phyloP scores from a whole-genome alignment of 1,140 invertebrate genomes.

The Drosophila subobscura region DNA sequence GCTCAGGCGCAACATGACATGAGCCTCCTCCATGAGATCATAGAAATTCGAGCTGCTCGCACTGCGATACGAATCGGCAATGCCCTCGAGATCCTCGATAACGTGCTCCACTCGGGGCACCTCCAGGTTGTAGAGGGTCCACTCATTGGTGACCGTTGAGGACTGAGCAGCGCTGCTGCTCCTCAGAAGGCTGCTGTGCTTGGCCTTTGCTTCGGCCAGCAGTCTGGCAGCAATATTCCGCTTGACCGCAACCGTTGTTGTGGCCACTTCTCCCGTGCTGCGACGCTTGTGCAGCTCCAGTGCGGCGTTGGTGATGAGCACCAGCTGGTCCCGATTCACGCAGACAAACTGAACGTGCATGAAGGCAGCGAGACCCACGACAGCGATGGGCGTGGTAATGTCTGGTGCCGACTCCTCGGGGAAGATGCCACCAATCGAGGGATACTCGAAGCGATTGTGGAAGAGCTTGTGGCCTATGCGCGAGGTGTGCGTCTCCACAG shows the following conservation, averaged over 20 bases:
- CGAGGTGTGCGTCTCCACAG: constrained; percentile 91
- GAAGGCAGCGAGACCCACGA: constrained; percentile 90
- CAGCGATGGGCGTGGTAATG: constrained; percentile 87
- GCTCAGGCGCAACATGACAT: constrained; percentile 74
- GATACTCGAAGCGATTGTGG: constrained; percentile 80
- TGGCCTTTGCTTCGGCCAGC: constrained; percentile 76
- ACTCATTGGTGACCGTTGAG: constrained; percentile 84
- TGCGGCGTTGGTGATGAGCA: constrained; percentile 85
- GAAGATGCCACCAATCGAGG: constrained; percentile 63
- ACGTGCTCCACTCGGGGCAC: constrained; percentile 86
- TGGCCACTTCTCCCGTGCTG: constrained; percentile 60
- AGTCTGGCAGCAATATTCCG: constrained; percentile 73
- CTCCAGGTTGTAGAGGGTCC: constrained; percentile 88
- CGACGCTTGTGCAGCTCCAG: constrained; percentile 66
- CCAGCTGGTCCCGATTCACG: constrained; percentile 86
- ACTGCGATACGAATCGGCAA: constrained; percentile 87
- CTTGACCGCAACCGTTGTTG: constrained; percentile 52
- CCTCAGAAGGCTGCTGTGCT: constrained; percentile 72
- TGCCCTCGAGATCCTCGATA: constrained; percentile 87
- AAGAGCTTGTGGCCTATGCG: constrained; percentile 86
- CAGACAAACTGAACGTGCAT: constrained; percentile 88
- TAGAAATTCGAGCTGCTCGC: constrained; percentile 84
- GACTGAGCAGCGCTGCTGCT: constrained; percentile 61
- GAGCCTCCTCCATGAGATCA: constrained; percentile 82
- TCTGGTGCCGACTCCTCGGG: constrained; percentile 85